phyloP scores from a whole-genome alignment of 2,888 invertebrate genomes.

The Pyrrhosoma nymphula region DNA sequence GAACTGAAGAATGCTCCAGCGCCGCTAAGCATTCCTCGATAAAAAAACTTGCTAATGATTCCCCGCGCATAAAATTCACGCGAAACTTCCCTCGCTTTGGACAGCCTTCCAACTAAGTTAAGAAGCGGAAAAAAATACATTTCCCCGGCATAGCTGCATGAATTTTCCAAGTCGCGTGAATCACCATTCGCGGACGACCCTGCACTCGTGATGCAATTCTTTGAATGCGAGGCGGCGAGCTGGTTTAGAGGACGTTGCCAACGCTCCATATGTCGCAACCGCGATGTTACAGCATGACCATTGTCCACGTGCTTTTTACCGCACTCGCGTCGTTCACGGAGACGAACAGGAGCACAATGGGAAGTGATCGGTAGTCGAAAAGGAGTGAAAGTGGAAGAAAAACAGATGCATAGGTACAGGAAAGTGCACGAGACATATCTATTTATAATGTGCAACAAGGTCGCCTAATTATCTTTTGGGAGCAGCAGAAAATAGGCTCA shows the following conservation, averaged over 20 bases:
- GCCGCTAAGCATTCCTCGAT: too few species aligned
- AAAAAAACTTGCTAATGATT: too few species aligned
- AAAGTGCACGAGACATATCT: too few species aligned
- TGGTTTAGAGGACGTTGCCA: neutral
- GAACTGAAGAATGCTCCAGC: too few species aligned
- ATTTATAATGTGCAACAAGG: too few species aligned
- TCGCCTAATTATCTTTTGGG: too few species aligned
- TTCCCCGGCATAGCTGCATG: neutral
- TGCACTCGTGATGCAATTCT: neutral
- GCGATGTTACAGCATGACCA: neutral
- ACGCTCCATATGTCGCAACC: neutral
- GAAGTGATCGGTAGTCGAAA: neutral
- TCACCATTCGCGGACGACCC: neutral
- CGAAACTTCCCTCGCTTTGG: too few species aligned
- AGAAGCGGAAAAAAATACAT: neutral
- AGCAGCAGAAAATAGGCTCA: too few species aligned
- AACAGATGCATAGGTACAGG: too few species aligned
- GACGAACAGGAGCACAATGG: neutral
- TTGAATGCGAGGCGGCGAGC: neutral
- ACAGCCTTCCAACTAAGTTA: neutral
- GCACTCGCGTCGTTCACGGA: neutral
- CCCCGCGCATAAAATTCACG: too few species aligned
- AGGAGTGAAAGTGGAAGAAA: neutral
- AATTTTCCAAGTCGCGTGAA: neutral
- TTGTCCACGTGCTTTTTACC: conserved; percentile 2